Evolutionary conservation across 2,113 vertebrate genomes (phyloP).

Genomic region (Conger conger): DNA sequence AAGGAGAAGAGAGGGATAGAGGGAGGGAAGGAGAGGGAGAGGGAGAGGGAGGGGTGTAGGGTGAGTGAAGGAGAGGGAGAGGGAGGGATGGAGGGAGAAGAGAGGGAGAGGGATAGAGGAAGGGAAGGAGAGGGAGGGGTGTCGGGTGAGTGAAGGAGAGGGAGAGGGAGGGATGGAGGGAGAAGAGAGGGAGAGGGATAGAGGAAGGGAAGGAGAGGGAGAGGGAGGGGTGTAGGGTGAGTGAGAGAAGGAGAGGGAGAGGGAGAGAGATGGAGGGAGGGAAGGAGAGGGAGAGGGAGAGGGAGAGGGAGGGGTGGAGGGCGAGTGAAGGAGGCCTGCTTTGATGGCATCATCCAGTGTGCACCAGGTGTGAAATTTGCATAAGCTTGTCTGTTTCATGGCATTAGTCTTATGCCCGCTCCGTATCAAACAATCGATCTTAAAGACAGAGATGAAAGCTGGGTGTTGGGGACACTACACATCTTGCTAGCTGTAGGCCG

Average conservation of each 20-base stretch:
- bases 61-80: too few species aligned
- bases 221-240: too few species aligned
- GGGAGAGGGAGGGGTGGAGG: too few species aligned
- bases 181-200: background rate
- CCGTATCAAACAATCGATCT: background rate
- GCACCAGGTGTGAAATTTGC: background rate
- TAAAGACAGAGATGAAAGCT: background rate
- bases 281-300: too few species aligned
- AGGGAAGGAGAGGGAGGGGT: too few species aligned
- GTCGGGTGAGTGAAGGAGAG: too few species aligned
- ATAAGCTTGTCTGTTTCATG: background rate
- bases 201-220: background rate
- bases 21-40: background rate
- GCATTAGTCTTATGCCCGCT: background rate
- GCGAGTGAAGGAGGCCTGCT: too few species aligned
- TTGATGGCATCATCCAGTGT: background rate
- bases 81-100: too few species aligned
- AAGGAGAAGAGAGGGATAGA: background rate
- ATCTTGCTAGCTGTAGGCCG: too few species aligned
- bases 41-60: background rate
- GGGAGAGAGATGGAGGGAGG: background rate
- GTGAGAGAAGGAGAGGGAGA: too few species aligned
- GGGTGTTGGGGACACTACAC: background rate
- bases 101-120: background rate
- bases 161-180: too few species aligned